These are phyloP conservation scores for Probaryconus sp. DNA, from an alignment of 1,140 invertebrate species.

Conservation along the genomic window DNA sequence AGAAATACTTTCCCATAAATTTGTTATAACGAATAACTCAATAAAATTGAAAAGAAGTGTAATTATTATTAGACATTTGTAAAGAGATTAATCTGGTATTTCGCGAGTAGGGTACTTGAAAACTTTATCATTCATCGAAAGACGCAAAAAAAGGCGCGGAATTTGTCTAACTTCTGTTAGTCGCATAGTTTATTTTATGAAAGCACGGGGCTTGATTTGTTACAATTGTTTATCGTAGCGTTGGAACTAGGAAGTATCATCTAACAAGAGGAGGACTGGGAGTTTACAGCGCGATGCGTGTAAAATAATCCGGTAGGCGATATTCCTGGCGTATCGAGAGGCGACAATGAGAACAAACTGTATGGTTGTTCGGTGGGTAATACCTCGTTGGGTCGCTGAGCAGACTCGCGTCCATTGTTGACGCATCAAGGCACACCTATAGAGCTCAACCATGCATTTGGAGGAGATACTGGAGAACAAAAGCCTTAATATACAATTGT, in stretches of 20 bases:
- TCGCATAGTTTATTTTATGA: background rate
- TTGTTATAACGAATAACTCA: too few species aligned
- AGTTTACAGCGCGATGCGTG: constrained; percentile 62
- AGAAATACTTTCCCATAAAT: too few species aligned
- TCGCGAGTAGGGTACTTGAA: too few species aligned
- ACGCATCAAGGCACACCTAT: constrained; percentile 71
- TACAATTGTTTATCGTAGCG: constrained; percentile 11
- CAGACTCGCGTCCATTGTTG: constrained; percentile 73
- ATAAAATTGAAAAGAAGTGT: too few species aligned
- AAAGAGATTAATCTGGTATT: too few species aligned
- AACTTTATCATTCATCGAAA: too few species aligned
- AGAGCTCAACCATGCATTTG: constrained; percentile 71
- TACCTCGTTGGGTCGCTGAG: constrained; percentile 74
- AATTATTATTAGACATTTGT: too few species aligned
- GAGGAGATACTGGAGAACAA: constrained; percentile 71
- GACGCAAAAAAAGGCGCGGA: too few species aligned
- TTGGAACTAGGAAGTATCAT: too few species aligned
- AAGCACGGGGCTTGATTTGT: background rate
- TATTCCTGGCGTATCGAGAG: constrained; percentile 73
- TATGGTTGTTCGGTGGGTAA: constrained; percentile 75
- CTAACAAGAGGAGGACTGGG: constrained; percentile 46
- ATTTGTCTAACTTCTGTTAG: too few species aligned
- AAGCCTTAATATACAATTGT: constrained; percentile 75
- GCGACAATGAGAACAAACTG: constrained; percentile 73
- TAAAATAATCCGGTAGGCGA: constrained; percentile 70